A percentile compares a stretch with the other conserved stretches of the same genome.
Conservation (phyloP, 2,113 vertebrate species). For the Mastomys natalensis region DNA sequence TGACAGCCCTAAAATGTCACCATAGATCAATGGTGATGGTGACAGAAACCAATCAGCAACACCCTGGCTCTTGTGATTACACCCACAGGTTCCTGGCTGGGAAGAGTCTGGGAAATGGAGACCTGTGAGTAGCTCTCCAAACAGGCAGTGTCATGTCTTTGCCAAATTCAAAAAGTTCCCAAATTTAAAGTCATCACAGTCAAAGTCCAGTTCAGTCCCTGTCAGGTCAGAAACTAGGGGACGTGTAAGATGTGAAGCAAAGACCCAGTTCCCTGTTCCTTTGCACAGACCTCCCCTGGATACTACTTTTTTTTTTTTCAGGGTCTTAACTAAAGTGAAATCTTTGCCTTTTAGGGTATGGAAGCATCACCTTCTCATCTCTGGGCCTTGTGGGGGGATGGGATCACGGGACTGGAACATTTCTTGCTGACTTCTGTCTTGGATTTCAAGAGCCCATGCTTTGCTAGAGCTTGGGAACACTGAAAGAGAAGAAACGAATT, state of each 20-base stretch:
- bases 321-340: not conserved
- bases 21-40: not conserved
- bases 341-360: not conserved
- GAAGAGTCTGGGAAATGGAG: not conserved
- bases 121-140: not conserved
- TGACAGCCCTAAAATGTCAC: not conserved
- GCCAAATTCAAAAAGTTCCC: not conserved
- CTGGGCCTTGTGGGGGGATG: not conserved
- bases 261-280: not conserved
- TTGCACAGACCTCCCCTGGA: not conserved
- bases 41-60: not conserved
- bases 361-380: not conserved
- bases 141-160: not conserved
- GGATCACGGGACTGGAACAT: not conserved
- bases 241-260: not conserved
- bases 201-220: not conserved
- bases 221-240: not conserved
- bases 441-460: not conserved
- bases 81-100: not conserved
- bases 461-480: not conserved
- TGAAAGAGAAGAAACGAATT: not conserved
- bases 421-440: not conserved
- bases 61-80: not conserved
- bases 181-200: not conserved
- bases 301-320: too few species aligned